Base-by-base conservation (phyloP, 2,888 invertebrate species). In the Diachrysia chrysitis region DNA sequence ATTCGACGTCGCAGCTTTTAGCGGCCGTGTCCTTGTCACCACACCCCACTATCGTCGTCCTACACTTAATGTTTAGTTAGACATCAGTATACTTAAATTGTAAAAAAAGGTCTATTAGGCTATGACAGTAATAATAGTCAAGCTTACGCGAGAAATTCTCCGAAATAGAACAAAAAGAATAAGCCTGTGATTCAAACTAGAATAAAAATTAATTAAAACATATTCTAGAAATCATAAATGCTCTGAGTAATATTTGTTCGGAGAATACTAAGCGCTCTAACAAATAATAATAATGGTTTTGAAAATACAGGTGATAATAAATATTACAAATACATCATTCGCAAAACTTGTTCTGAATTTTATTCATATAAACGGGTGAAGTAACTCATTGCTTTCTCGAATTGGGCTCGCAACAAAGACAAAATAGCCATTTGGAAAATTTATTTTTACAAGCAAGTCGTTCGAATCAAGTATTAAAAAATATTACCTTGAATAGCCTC, bases 391-490 rank as follows among this genome's bases (percentile, higher is more conserved):
- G 12, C 21, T 32, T 35, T 29, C 35, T 51, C 29, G 16, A n/a
- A 42, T 23, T 1, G 14, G 23, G 14, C 55, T 53, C 21, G 9
- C 19, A 16, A 19, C 5, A 61, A 42, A 37, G 2, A 51, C 17
- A 55, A 12, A 16, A 42, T 17, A 66, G 25, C 56, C 10, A 48
- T 63, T 25, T 32, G 58, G 14, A 48, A 60, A 46, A 72, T 65
- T 60, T 69, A 72, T 37, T 58, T 35, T 7, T 58, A 21, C n/a
- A 35, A 6, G 3, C 14, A 17, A 29, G 66, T 63, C 63, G 63
- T 76, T 66, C 58, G n/a, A 56, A 69, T 77, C 25, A 76, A 76
- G 60, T 69, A 77, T 73, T 76, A 23, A 77, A 66, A 53, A 25
- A 63, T 21, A 76, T 77, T 55, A 54, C 63, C 57, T 21, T 23